Base-by-base conservation (phyloP, 2,113 vertebrate genomes). In the Erpornis zantholeuca region DNA sequence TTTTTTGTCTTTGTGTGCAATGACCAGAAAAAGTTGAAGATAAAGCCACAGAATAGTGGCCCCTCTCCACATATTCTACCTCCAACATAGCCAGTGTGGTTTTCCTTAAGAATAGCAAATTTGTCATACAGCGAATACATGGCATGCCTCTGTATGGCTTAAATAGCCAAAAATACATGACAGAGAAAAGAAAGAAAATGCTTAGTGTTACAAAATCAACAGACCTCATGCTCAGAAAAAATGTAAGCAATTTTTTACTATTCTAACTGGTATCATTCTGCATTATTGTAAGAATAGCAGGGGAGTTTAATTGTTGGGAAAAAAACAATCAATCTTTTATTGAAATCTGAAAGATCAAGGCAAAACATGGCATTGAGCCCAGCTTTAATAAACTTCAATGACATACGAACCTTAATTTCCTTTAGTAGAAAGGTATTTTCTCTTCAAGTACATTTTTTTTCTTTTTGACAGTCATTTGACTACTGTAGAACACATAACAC, bases 141-240 rank as follows among this genome's bases (percentile, higher is more conserved):
- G 1, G 38, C 42, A 54, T 23, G 7, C n/a, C 31, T 85, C 78
- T 12, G 3, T 54, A 23, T 85, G 73, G 70, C 38, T 91, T 87
- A 77, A 61, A 53, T n/a, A 73, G 87, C 45, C 50, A 87, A 91
- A 95, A 96, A 69, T 25, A 54, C 21, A 57, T 40, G 91, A 87
- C 88, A 90, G 61, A 68, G 52, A 61, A 92, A 92, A 89, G 86
- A 89, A 92, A 76, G 53, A 86, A 95, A 94, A 80, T 86, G 63
- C 45, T 86, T 91, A 77, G 42, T 79, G 60, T 85, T 94, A 91
- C 47, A 92, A 91, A 97, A 96, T 59, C 84, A 82, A 90, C 87
- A 88, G 66, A 73, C 36, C 8, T 73, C 82, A 68, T 73, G 68
- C 42, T 91, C 63, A 83, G 47, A 93, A 91, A 66, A 93, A 94